Base-by-base conservation (phyloP, 2,888 invertebrate genomes). In the Drosophila birchii region DNA sequence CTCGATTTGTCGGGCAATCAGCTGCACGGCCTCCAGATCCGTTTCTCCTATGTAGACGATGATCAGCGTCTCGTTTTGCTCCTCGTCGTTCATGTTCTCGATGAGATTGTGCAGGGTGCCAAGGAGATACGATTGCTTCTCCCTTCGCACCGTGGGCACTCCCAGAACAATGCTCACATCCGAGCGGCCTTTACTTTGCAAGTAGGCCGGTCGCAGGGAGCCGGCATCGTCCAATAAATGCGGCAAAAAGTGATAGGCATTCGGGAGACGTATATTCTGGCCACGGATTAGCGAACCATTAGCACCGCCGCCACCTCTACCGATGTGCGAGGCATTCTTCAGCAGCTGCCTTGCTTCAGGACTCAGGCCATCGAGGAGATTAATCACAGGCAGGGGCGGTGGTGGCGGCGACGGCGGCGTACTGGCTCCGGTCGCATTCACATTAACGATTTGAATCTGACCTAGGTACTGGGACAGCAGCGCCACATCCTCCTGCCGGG, bases 41-140 rank as follows among this genome's bases (percentile, higher is more conserved):
- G 95, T 96, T 94, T 98, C 98, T 0, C 97, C 98, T 53, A 98
- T 95, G 89, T 97, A 96, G 4, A 98, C 95, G 8, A 98, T 95
- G 69, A 98, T 96, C 26, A 98, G 93, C 0, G 96, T 95, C 90
- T 97, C 96, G n/a, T 95, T 94, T 56, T 95, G 95, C 78, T 96
- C 95, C 9, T 94, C 94, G 3, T 94, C 93, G 56, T 94, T 95
- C 95, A 98, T 95, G 58, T 96, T 96, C 64, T 95, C 95, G 55
- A 98, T 93, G 29, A 98, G 93, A 91, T 97, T 97, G 92, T 96
- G 95, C 58, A 98, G 93, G 0, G 98, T 98, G 32, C 96, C 94
- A 92, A 97, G 93, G 43, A 98, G 93, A 92, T 98, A 98, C 79
- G 95, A 96, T 89, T 98, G 97, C 81, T 97, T 96, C 78, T 97